Conservation (phyloP, 2,113 vertebrate species). For the Hippoglossus stenolepis region DNA sequence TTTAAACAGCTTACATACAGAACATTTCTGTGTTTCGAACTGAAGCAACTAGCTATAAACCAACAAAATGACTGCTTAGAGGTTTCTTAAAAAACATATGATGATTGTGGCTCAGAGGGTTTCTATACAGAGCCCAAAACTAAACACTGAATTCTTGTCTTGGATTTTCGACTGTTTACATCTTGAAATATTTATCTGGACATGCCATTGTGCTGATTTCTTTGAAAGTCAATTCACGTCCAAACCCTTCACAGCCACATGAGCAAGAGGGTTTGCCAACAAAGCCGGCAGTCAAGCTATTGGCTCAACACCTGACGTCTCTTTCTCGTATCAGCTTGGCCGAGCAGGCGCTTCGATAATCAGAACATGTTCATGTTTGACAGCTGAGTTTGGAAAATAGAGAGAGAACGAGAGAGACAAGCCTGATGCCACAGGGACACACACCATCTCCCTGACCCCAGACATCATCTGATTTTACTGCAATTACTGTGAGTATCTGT, state of each 20-base stretch:
- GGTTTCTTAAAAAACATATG: not conserved
- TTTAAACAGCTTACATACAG: not conserved
- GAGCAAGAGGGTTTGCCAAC: constrained; percentile 20
- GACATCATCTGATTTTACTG: constrained; percentile 39
- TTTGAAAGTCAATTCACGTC: not conserved
- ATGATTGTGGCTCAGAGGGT: not conserved
- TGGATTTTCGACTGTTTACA: not conserved
- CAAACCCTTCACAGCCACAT: not conserved
- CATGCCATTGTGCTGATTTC: constrained; percentile 6
- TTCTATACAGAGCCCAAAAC: not conserved
- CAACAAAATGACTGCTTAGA: not conserved
- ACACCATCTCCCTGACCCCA: constrained; percentile 1
- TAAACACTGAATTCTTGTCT: not conserved
- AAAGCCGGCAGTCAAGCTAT: constrained; percentile 14
- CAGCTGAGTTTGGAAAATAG: constrained; percentile 13
- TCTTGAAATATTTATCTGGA: not conserved
- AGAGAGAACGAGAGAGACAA: not conserved
- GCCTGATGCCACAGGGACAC: constrained; percentile 13
- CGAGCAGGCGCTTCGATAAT: constrained; percentile 13
- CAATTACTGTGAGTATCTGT: constrained; percentile 49
- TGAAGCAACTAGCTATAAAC: not conserved
- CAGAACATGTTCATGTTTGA: constrained; percentile 17
- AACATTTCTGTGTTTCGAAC: not conserved
- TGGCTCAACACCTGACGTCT: constrained; percentile 33
- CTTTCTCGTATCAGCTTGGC: constrained; percentile 14